Percentiles rank a stretch among this genome's conserved stretches.
Evolutionary conservation across 1,140 invertebrate species (phyloP).

Genomic region (Babylonia areolata): DNA sequence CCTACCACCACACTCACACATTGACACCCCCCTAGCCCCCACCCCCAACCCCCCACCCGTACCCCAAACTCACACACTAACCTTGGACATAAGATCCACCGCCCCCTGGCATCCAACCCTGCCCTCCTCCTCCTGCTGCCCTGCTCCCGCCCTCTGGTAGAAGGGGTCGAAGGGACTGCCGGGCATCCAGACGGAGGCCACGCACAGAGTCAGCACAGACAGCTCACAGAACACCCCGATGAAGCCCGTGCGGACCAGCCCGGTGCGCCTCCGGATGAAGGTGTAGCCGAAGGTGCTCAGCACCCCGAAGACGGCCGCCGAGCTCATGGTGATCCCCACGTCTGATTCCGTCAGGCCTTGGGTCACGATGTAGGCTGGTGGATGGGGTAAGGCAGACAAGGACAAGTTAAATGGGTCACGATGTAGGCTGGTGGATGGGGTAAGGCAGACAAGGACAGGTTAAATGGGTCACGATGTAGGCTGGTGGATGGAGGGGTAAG

Average conservation of each 20-base stretch:
- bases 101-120: not conserved
- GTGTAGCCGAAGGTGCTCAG: conserved; percentile 77
- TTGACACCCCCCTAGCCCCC: not conserved
- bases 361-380: conserved; percentile 76
- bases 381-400: conserved; percentile 20
- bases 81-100: not conserved
- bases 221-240: conserved; percentile 73
- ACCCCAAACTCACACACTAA: not conserved
- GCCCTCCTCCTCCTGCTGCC: not conserved
- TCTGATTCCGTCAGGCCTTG: conserved; percentile 76
- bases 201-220: conserved; percentile 75
- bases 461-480: no score
- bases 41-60: not conserved
- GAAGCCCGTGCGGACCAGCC: conserved; percentile 74
- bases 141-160: not conserved
- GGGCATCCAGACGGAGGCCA: conserved; percentile 78
- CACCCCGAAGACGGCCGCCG: conserved; percentile 76
- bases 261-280: conserved; percentile 68
- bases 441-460: no score
- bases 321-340: conserved; percentile 74
- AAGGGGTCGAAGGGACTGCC: conserved; percentile 78
- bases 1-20: not conserved
- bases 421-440: no score
- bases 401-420: no score
- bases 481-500: no score